Evolutionary conservation across 2,888 invertebrate genomes (phyloP), one percentile per base, ranked within the genome.

Genomic region (Physocephala rufipes): DNA sequence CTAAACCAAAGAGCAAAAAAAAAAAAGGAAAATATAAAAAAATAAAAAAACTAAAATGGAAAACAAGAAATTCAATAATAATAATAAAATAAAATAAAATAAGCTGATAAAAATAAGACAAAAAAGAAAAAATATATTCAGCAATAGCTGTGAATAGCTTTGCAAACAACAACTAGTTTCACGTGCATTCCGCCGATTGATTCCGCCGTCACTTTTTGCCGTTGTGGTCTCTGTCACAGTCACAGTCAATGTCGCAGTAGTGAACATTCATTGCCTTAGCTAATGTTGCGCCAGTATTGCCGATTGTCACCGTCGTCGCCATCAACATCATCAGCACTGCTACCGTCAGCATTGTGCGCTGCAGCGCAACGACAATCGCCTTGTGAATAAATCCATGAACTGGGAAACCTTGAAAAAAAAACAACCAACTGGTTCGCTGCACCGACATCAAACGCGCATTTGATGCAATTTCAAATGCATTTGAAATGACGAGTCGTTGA

Each of bases 391-490:
- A 82, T 79, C 83, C 81, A 82, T 83, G 82, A 83, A 84, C 85
- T 84, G 83, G 84, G 84, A 85, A 84, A 83, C 84, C 84, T 84
- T 84, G 85, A 84, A 85, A 84, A 80, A 65, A 65, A 16, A 63
- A 36, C 58, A 3, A 53, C 66, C 19, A 21, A 1, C 19, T 24
- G 30, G 51, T 49, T 43, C 13, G 19, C 49, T 49, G 19, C 4
- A 3, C 5, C 49, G 9, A 19, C 53, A 21, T 21, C 53, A 62
- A 30, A 55, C 30, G 53, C n/a, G 47, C 64, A 24, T 58, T 67
- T 67, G 67, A 58, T 19, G 67, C 58, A 55, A 67, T 67, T 67
- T 58, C 43, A 67, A 67, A 67, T 67, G 67, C 67, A 66, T 53
- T 28, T n/a, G 36, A 36, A 36, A 36, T 9, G 36, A 36, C 53